Conservation (phyloP, 2,113 vertebrate species). For the Planiliza haematocheilus region DNA sequence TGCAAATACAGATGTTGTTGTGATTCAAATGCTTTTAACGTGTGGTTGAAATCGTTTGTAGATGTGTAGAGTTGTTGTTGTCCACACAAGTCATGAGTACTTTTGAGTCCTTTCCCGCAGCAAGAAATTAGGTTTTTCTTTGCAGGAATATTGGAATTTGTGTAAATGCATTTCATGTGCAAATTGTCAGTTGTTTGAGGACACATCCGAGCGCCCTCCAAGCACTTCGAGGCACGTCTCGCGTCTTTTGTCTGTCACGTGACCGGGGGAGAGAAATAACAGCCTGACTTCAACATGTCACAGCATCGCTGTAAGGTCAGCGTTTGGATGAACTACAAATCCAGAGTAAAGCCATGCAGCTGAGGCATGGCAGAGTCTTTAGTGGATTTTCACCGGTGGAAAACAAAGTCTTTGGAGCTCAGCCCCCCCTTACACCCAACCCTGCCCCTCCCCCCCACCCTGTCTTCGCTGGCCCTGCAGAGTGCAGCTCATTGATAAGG, state of each 20-base stretch:
- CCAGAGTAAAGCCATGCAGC: constrained; percentile 34
- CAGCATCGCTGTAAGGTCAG: constrained; percentile 6
- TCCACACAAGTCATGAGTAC: no score
- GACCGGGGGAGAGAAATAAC: neutral
- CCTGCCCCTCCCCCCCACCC: neutral
- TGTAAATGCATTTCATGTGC: neutral
- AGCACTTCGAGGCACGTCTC: neutral
- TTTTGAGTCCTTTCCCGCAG: neutral
- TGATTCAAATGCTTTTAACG: no score
- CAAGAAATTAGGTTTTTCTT: neutral
- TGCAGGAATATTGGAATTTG: neutral
- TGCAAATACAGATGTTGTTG: no score
- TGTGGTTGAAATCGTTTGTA: no score
- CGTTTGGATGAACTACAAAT: constrained; percentile 54
- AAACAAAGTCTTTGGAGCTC: constrained; percentile 59
- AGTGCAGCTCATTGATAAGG: constrained; percentile 73
- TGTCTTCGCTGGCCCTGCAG: constrained; percentile 53
- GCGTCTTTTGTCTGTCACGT: constrained; percentile 8
- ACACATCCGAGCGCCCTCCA: neutral
- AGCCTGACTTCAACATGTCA: constrained; percentile 25
- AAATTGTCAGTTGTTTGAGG: neutral
- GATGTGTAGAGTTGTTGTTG: no score
- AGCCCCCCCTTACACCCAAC: neutral
- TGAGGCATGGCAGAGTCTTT: constrained; percentile 46
- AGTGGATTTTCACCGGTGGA: constrained; percentile 53